These are phyloP conservation scores for Watsonalla cultraria DNA, from an alignment of 2,888 invertebrate genomes.

Conservation along the genomic window DNA sequence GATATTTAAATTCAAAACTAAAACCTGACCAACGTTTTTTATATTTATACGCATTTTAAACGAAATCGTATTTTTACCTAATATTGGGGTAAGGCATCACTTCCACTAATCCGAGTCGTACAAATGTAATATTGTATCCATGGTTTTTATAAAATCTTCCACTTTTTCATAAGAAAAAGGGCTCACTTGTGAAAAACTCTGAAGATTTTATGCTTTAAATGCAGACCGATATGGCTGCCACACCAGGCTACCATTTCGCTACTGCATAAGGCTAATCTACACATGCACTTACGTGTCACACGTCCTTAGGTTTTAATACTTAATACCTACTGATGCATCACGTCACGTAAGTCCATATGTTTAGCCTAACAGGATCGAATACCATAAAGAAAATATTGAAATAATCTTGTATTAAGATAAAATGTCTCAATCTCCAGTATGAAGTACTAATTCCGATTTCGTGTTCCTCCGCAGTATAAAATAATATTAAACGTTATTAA, in stretches of 20 bases:
- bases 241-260: slow-evolving; percentile 12
- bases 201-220: slow-evolving; percentile 52
- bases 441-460: slow-evolving; percentile 28
- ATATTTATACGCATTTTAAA: slow-evolving; percentile 47
- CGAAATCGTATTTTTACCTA: slow-evolving; percentile 30
- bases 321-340: too few species aligned
- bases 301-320: too few species aligned
- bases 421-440: slow-evolving; percentile 12
- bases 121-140: slow-evolving; percentile 16
- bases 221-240: slow-evolving; percentile 18
- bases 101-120: slow-evolving; percentile 2
- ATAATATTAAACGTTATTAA: slow-evolving; percentile 34
- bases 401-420: slow-evolving; percentile 6
- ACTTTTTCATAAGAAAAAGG: slow-evolving; percentile 44
- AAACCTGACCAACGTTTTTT: slow-evolving; percentile 63
- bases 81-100: slow-evolving; percentile 26
- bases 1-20: slow-evolving; percentile 40
- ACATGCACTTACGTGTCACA: too few species aligned
- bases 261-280: slow-evolving; percentile 3
- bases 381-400: slow-evolving; percentile 6
- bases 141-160: slow-evolving; percentile 42
- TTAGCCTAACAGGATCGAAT: slow-evolving; percentile 27
- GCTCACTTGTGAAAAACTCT: slow-evolving; percentile 55
- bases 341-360: too few species aligned
- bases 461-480: slow-evolving; percentile 55